Conservation (phyloP, 2,797 vertebrate genomes). For the Myotis vivesi region DNA sequence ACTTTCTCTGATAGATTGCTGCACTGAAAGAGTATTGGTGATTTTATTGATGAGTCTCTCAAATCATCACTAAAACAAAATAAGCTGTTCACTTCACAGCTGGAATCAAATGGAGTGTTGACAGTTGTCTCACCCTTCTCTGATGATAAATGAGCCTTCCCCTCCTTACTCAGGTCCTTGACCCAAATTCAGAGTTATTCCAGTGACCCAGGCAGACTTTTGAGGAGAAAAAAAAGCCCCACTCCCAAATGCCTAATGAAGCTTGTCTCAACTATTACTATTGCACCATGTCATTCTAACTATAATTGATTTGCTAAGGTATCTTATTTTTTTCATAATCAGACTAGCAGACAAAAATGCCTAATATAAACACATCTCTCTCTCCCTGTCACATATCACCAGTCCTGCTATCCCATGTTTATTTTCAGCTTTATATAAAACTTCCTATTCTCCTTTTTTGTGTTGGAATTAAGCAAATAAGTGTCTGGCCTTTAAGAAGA, state of each 20-base stretch:
- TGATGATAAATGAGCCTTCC: conserved; percentile 81
- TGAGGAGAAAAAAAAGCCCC: conserved; percentile 61
- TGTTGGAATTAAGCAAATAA: conserved; percentile 7
- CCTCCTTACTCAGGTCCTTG: conserved; percentile 74
- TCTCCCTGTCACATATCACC: background rate
- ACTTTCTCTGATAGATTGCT: conserved; percentile 65
- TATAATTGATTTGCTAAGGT: conserved; percentile 76
- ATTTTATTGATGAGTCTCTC: conserved; percentile 84
- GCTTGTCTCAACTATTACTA: conserved; percentile 72
- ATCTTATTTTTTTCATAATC: conserved; percentile 62
- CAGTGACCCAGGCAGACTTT: conserved; percentile 74
- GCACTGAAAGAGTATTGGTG: conserved; percentile 74
- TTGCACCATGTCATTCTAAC: conserved; percentile 70
- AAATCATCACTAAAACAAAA: conserved; percentile 83
- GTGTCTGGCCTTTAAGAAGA: background rate
- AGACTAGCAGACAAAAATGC: conserved; percentile 61
- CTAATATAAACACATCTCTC: conserved; percentile 25
- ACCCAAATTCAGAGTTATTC: conserved; percentile 80
- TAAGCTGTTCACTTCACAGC: conserved; percentile 80
- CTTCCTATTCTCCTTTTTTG: conserved; percentile 1
- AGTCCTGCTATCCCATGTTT: background rate
- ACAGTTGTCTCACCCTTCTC: conserved; percentile 75
- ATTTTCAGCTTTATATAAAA: conserved; percentile 55
- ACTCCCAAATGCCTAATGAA: conserved; percentile 76
- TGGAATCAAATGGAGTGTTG: conserved; percentile 80